Base-by-base conservation (phyloP, 2,888 invertebrate species). In the Lasioglossum malachurum region DNA sequence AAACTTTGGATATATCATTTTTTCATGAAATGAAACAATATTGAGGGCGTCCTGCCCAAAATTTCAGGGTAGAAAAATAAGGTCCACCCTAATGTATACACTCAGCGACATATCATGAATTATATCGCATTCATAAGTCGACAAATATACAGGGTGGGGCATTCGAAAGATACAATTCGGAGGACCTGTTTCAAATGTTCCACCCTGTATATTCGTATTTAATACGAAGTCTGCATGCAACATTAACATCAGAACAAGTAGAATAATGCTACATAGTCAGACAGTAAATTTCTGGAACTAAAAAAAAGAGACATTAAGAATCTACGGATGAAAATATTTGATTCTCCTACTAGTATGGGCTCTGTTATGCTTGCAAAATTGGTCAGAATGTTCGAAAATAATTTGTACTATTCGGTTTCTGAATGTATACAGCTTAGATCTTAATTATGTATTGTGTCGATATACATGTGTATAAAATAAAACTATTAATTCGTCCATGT, bases 161-260 rank as follows among this genome's bases (percentile, higher is more conserved):
- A 57, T 57, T 57, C 4, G 12, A 57, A 8, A 53, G 23, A 23
- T 23, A 53, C 46, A 16, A 46, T 57, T 57, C 57, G 7, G 57
- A 10, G n/a, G 12, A n/a, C n/a, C n/a, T 57, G n/a, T 57, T n/a
- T 12, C 12, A 57, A 57, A 57, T n/a, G n/a, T n/a, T n/a, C 12
- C 57, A 57, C 12, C 4, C n/a, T 53, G 75, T 57, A 57, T 35
- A 27, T 60, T 78, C 49, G 64, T 49, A 38, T 38, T 72, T 72
- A 60, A 77, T 74, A 74, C 16, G 44, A 83, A 75, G 23, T 75
- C 16, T 75, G 53, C 84, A 84, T 84, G 82, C 82, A 60, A 77
- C 38, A 74, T 67, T 77, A 69, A 23, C 35, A 77, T 46, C 69
- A 19, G 53, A 31, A 75, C 3, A 44, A 57, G n/a, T 82, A 69